These are phyloP conservation scores for Microchirus variegatus DNA, from an alignment of 2,797 vertebrate species.

Conservation along the genomic window DNA sequence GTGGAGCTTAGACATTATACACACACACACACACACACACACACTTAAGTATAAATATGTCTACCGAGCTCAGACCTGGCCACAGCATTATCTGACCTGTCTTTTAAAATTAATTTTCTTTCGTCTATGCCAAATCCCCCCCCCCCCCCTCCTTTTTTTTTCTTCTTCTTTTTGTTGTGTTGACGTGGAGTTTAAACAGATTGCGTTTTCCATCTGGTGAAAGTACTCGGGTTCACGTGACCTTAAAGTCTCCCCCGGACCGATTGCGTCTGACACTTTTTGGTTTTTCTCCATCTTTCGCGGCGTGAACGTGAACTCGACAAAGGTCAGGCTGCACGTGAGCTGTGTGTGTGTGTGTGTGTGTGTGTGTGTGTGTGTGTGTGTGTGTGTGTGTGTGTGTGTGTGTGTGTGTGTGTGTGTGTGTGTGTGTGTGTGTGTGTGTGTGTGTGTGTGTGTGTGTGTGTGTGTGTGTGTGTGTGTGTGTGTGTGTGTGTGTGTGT, in stretches of 20 bases:
- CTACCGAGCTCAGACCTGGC: constrained; percentile 24
- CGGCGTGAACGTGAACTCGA: constrained; percentile 31
- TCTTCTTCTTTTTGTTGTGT: too few relatives aligned
- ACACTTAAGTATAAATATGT: constrained; percentile 28
- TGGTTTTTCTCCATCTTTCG: constrained; percentile 22
- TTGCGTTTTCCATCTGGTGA: constrained; percentile 78
- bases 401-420: constrained; percentile 1
- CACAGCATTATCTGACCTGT: constrained; percentile 44
- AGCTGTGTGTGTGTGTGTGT: constrained; percentile 9
- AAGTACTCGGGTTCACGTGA: constrained; percentile 72
- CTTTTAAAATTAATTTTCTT: constrained; percentile 7
- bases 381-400: constrained; percentile 4
- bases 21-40: constrained; percentile 47
- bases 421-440: constrained; percentile 7
- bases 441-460: constrained; percentile 5
- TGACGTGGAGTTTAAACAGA: constrained; percentile 72
- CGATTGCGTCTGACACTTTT: constrained; percentile 54
- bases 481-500: constrained; percentile 8
- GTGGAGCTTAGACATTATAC: constrained; percentile 57
- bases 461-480: constrained; percentile 8
- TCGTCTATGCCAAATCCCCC: constrained; percentile 74
- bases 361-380: constrained; percentile 6
- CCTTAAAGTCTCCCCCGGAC: constrained; percentile 66
- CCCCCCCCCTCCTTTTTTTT: too few relatives aligned
- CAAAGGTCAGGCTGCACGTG: constrained; percentile 25